Percentiles rank a stretch among this genome's conserved stretches.
Evolutionary conservation across 2,113 vertebrate genomes (phyloP).

Genomic region (Carlito syrichta): DNA sequence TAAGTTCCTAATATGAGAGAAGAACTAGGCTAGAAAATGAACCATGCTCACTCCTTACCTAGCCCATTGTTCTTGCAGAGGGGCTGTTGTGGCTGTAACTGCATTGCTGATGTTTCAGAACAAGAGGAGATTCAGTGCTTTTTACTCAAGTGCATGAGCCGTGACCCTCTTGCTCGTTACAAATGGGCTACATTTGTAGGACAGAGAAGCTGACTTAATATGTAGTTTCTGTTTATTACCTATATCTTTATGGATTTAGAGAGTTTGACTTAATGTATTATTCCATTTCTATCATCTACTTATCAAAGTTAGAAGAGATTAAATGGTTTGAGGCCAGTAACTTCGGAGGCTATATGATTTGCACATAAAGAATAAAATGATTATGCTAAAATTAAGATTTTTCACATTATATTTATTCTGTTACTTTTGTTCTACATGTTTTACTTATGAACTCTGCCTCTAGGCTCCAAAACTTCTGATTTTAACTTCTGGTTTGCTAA

Average conservation of each 20-base stretch:
- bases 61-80: too few relatives aligned
- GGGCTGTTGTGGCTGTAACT: background rate
- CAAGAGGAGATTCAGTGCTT: too few relatives aligned
- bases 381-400: background rate
- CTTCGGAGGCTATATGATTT: background rate
- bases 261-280: background rate
- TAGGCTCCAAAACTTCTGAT: background rate
- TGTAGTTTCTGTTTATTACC: background rate
- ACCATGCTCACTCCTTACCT: background rate
- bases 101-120: fast-evolving
- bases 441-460: background rate
- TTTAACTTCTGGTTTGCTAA: background rate
- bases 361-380: background rate
- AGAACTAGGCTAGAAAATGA: background rate
- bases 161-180: too few relatives aligned
- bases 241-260: background rate
- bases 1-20: background rate
- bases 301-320: background rate
- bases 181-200: too few relatives aligned
- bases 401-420: background rate
- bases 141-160: too few relatives aligned
- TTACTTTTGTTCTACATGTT: background rate
- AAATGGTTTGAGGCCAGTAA: background rate
- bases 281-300: background rate
- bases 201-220: background rate